Evolutionary conservation across 1,140 invertebrate species (phyloP).

Genomic region (Leptinotarsa lineolata): DNA sequence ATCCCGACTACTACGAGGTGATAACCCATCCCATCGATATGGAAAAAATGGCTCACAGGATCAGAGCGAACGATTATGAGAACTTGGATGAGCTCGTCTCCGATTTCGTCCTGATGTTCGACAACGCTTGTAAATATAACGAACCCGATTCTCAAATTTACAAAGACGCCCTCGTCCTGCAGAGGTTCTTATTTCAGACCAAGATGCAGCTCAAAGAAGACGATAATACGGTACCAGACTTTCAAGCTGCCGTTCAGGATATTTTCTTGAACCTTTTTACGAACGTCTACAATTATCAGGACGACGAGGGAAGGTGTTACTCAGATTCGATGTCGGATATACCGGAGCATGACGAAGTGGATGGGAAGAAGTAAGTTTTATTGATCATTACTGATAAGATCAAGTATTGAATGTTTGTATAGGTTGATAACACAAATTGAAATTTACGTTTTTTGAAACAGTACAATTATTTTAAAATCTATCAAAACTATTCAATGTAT

Average conservation of each 20-base stretch:
- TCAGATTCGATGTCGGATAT: conserved; percentile 95
- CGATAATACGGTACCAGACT: conserved; percentile 86
- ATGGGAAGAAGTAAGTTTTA: conserved; percentile 65
- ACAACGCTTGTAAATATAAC: conserved; percentile 99
- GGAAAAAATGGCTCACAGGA: conserved; percentile 89
- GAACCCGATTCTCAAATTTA: conserved; percentile 99
- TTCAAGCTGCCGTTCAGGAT: conserved; percentile 86
- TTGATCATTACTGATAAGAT: too few relatives aligned
- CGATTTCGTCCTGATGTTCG: conserved; percentile 97
- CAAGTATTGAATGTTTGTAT: too few relatives aligned
- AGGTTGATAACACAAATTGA: too few relatives aligned
- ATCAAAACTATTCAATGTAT: too few relatives aligned
- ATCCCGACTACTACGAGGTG: conserved; percentile 97
- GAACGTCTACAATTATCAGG: conserved; percentile 92
- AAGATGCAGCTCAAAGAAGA: conserved; percentile 87
- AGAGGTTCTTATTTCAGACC: conserved; percentile 89
- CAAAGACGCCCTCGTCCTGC: conserved; percentile 94
- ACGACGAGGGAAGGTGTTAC: conserved; percentile 94
- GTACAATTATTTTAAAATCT: too few relatives aligned
- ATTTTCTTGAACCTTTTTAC: conserved; percentile 91
- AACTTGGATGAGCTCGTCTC: conserved; percentile 87
- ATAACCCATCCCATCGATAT: conserved; percentile 98
- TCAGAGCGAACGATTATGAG: conserved; percentile 80
- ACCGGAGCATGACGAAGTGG: conserved; percentile 82
- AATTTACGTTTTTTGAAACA: too few relatives aligned